These are phyloP conservation scores for Megalonaias nervosa DNA, from an alignment of 1,140 invertebrate species.

Conservation along the genomic window DNA sequence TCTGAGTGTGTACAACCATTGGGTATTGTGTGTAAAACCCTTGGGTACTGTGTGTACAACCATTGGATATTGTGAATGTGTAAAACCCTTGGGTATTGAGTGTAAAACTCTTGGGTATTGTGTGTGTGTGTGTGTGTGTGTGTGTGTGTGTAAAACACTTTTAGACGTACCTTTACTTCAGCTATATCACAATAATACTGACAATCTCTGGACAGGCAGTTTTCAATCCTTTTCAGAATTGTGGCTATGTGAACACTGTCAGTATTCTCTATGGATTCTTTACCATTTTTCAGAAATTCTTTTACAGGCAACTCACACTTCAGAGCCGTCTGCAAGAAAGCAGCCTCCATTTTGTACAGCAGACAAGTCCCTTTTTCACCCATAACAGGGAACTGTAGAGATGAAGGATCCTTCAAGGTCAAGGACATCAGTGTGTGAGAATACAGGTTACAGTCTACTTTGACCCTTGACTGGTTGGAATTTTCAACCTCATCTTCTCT, in stretches of 20 bases:
- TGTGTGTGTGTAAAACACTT: too few species aligned
- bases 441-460: slow-evolving; percentile 27
- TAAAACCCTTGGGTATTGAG: too few species aligned
- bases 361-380: background rate
- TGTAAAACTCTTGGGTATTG: too few species aligned
- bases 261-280: background rate
- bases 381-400: background rate
- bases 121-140: too few species aligned
- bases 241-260: slow-evolving; percentile 19
- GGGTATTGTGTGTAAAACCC: too few species aligned
- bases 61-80: too few species aligned
- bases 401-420: slow-evolving; percentile 26
- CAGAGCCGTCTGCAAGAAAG: slow-evolving; percentile 12
- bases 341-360: slow-evolving; percentile 3
- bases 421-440: slow-evolving; percentile 27
- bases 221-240: slow-evolving; percentile 12
- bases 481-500: slow-evolving; percentile 28
- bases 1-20: too few species aligned
- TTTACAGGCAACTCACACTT: slow-evolving; percentile 12
- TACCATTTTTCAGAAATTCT: background rate
- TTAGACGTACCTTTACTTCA: slow-evolving; percentile 12
- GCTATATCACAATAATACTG: slow-evolving; percentile 11
- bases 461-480: slow-evolving; percentile 4
- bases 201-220: slow-evolving; percentile 13
- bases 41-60: too few species aligned